Conservation (phyloP, 2,113 vertebrate genomes). For the Psittacara wagleri region DNA sequence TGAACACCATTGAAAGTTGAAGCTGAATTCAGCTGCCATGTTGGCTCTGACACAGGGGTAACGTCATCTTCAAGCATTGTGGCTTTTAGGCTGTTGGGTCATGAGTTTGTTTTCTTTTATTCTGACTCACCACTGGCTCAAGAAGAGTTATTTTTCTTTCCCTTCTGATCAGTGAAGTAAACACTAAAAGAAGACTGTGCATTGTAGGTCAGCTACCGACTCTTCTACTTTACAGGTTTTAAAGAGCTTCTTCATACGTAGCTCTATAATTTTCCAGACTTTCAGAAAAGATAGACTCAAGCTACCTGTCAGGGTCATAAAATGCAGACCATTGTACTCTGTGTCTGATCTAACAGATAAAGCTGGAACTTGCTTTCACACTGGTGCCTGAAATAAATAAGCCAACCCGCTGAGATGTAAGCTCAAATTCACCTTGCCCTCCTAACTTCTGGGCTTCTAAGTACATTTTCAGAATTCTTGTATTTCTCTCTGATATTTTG, state of each 20-base stretch:
- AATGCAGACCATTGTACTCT: not conserved
- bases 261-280: slow-evolving; percentile 16
- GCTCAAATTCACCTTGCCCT: not conserved
- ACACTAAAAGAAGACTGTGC: not conserved
- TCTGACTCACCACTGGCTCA: not conserved
- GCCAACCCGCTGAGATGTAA: not conserved
- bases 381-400: not conserved
- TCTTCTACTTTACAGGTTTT: slow-evolving; percentile 1
- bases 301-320: not conserved
- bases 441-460: not conserved
- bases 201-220: not conserved
- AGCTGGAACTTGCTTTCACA: not conserved
- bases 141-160: slow-evolving; percentile 12
- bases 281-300: not conserved
- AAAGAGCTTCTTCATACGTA: not conserved
- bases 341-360: not conserved
- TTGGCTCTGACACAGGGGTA: not conserved
- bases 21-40: not conserved
- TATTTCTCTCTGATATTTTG: not conserved
- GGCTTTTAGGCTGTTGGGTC: not conserved
- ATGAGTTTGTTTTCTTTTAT: not conserved
- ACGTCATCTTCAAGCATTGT: not conserved
- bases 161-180: not conserved
- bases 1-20: not conserved
- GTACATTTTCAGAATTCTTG: not conserved